phyloP scores from a whole-genome alignment of 2,888 invertebrate species.

The Patella ulyssiponensis region DNA sequence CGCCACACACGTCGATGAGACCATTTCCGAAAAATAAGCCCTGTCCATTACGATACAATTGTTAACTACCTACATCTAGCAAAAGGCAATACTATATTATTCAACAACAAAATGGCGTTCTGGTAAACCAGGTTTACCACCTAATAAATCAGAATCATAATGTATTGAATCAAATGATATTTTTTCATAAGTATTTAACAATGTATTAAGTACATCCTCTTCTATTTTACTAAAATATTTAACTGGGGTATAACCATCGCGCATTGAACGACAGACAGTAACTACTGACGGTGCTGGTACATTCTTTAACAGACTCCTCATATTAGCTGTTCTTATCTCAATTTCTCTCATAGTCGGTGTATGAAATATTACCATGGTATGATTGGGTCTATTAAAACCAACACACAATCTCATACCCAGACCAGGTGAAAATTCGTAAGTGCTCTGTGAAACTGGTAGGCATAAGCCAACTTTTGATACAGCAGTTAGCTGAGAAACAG shows the following conservation, averaged over 20 bases:
- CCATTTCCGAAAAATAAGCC: too few relatives aligned
- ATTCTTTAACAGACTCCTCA: conserved; percentile 42
- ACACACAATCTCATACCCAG: conserved; percentile 42
- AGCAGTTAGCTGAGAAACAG: conserved; percentile 42
- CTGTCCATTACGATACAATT: too few relatives aligned
- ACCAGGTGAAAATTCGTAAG: conserved; percentile 28
- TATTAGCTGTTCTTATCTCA: conserved; percentile 30
- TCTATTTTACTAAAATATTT: conserved; percentile 53
- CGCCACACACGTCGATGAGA: too few relatives aligned
- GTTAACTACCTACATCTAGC: too few relatives aligned
- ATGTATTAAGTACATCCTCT: conserved; percentile 40
- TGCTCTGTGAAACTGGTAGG: conserved; percentile 47
- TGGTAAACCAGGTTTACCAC: conserved; percentile 56
- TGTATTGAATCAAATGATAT: conserved; percentile 36
- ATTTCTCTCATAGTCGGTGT: conserved; percentile 45
- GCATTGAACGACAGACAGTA: conserved; percentile 59
- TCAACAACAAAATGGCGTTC: conserved; percentile 4
- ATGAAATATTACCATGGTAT: conserved; percentile 46
- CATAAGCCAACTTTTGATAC: conserved; percentile 55
- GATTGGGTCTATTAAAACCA: conserved; percentile 52
- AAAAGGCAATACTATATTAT: too few relatives aligned
- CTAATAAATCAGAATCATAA: conserved; percentile 59
- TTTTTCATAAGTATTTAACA: conserved; percentile 39
- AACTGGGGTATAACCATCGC: conserved; percentile 66
- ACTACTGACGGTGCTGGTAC: conserved; percentile 44